These are phyloP conservation scores for Nipponacmea schrenckii DNA, from an alignment of 2,888 invertebrate species.

Conservation along the genomic window DNA sequence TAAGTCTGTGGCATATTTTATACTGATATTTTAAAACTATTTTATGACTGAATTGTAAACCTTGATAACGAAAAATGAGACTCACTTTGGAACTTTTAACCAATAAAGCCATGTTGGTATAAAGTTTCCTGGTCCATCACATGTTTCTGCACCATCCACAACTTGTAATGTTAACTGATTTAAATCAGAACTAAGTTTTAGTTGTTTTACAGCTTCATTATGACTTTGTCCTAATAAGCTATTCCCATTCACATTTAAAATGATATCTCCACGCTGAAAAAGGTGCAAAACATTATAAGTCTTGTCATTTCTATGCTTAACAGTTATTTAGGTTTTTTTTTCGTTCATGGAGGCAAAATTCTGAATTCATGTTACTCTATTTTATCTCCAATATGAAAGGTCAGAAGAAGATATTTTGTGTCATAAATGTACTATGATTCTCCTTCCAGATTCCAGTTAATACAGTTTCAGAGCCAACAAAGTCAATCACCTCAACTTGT, in stretches of 20 bases:
- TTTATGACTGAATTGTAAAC: too few relatives aligned
- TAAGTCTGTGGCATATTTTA: too few relatives aligned
- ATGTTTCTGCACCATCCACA: constrained; percentile 69
- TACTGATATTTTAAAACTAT: too few relatives aligned
- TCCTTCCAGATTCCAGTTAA: too few relatives aligned
- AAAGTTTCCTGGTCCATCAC: constrained; percentile 66
- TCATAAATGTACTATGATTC: too few relatives aligned
- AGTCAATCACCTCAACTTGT: too few relatives aligned
- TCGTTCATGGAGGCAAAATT: too few relatives aligned
- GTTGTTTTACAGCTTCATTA: constrained; percentile 68
- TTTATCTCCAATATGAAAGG: background rate
- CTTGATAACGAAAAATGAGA: background rate
- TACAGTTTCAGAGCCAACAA: too few relatives aligned
- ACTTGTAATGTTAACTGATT: constrained; percentile 66
- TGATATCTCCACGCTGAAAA: constrained; percentile 69
- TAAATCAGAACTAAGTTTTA: constrained; percentile 66
- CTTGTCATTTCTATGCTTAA: too few relatives aligned
- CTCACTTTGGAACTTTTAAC: constrained; percentile 69
- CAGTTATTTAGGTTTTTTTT: too few relatives aligned
- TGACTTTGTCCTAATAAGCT: constrained; percentile 68
- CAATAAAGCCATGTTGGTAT: constrained; percentile 71
- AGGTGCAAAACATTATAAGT: background rate
- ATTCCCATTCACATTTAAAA: constrained; percentile 68
- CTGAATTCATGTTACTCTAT: too few relatives aligned
- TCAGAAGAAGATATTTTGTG: too few relatives aligned